phyloP scores from a whole-genome alignment of 2,888 invertebrate genomes.

The Eumacrocentrus americanus region DNA sequence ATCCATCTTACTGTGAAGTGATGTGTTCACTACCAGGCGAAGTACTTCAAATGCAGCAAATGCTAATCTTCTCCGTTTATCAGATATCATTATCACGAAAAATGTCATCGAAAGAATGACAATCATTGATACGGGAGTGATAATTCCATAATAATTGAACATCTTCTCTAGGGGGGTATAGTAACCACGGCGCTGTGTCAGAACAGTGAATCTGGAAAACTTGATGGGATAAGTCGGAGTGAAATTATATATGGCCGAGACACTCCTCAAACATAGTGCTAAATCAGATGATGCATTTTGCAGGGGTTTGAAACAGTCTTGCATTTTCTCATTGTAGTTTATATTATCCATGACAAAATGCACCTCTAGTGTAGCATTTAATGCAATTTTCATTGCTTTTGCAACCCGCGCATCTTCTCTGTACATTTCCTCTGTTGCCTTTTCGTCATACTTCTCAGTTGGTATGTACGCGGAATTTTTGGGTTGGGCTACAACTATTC shows the following conservation, averaged over 20 bases:
- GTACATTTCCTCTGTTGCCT: too few species aligned
- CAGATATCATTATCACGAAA: background rate
- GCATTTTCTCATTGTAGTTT: too few species aligned
- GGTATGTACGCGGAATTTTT: too few species aligned
- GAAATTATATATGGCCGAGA: background rate
- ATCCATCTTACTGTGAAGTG: too few species aligned
- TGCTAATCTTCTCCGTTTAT: background rate
- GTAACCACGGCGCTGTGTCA: too few species aligned
- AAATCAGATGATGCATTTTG: too few species aligned
- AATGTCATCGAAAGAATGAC: background rate
- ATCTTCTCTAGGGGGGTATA: constrained; percentile 7
- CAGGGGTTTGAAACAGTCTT: too few species aligned
- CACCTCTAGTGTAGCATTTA: too few species aligned
- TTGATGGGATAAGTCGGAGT: background rate
- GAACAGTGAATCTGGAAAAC: background rate
- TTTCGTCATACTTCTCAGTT: background rate
- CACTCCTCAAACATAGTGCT: background rate
- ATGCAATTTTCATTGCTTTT: too few species aligned
- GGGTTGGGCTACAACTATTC: background rate
- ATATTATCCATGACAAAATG: too few species aligned
- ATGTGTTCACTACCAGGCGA: constrained; percentile 7
- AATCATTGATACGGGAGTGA: background rate
- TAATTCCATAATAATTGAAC: background rate
- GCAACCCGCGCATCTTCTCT: too few species aligned
- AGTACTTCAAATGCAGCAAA: too few species aligned